These are phyloP conservation scores for Penelope pileata DNA, from an alignment of 2,113 vertebrate species.

Conservation along the genomic window DNA sequence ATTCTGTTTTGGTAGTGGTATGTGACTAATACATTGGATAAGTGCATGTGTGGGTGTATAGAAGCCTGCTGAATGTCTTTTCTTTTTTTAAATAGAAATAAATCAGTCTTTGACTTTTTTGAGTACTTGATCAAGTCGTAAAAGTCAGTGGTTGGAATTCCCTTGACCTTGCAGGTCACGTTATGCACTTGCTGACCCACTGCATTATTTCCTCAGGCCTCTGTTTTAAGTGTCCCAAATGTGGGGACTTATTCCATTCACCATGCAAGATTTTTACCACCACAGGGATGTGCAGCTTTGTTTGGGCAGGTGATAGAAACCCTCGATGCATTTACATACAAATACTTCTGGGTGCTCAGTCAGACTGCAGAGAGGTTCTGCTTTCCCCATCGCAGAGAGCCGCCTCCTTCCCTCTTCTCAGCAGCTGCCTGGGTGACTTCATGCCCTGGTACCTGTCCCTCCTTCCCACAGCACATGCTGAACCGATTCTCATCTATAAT, in stretches of 20 bases:
- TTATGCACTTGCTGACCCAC: not conserved
- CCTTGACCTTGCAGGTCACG: not conserved
- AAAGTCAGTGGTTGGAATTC: not conserved
- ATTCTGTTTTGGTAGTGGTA: slow-evolving; percentile 44
- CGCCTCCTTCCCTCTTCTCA: not conserved
- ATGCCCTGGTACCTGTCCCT: not conserved
- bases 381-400: not conserved
- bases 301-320: not conserved
- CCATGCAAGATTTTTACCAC: not conserved
- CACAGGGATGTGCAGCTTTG: accelerated
- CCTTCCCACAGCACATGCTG: not conserved
- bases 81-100: slow-evolving; percentile 16
- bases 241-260: not conserved
- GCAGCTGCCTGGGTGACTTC: not conserved
- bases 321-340: accelerated
- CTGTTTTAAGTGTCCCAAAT: not conserved
- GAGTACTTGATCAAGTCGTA: not conserved
- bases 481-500: not conserved
- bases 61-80: not conserved
- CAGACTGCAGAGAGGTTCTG: not conserved
- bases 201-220: not conserved
- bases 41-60: slow-evolving; percentile 21
- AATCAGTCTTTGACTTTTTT: not conserved
- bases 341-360: not conserved
- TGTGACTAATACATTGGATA: slow-evolving; percentile 12